Evolutionary conservation across 2,888 invertebrate genomes (phyloP).

Genomic region (Drosophila kuntzei): DNA sequence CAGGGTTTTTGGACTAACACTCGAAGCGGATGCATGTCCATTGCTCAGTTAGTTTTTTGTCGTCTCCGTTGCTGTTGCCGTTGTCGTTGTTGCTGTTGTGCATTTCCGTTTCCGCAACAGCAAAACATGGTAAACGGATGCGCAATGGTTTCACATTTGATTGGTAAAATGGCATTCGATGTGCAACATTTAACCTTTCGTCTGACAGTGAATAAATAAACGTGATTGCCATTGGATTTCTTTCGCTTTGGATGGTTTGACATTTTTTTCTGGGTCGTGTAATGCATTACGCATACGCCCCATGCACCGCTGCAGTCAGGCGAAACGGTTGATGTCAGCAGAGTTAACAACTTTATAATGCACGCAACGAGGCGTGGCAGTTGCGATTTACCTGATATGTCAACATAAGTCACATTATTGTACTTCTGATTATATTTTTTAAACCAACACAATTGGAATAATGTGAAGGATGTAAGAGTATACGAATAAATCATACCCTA

Average conservation of each 20-base stretch:
- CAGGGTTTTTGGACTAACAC: conserved; percentile 1
- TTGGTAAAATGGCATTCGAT: conserved; percentile 60
- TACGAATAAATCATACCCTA: conserved; percentile 4
- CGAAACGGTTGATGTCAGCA: conserved; percentile 26
- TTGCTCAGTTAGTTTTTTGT: conserved; percentile 42
- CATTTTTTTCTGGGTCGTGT: conserved; percentile 10
- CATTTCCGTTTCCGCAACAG: conserved; percentile 71
- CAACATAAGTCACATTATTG: conserved; percentile 37
- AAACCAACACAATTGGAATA: conserved; percentile 12
- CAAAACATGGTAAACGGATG: conserved; percentile 57
- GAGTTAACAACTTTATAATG: conserved; percentile 44
- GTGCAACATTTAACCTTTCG: conserved; percentile 72
- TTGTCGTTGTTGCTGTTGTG: conserved; percentile 52
- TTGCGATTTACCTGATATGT: conserved; percentile 39
- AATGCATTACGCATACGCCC: conserved; percentile 52
- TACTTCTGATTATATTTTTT: conserved; percentile 15
- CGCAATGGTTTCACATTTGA: conserved; percentile 54
- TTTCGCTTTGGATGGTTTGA: conserved; percentile 10
- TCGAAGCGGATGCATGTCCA: conserved; percentile 52
- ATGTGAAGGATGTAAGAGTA: neutral
- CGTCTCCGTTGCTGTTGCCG: neutral
- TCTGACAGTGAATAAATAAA: conserved; percentile 56
- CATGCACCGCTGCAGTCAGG: conserved; percentile 27
- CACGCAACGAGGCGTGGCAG: conserved; percentile 51
- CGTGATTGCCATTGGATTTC: conserved; percentile 20